A percentile compares a stretch with the other conserved stretches of the same genome.
These are phyloP conservation scores for Speoplatyrhinus poulsoni DNA, from an alignment of 2,113 vertebrate species.

Conservation along the genomic window DNA sequence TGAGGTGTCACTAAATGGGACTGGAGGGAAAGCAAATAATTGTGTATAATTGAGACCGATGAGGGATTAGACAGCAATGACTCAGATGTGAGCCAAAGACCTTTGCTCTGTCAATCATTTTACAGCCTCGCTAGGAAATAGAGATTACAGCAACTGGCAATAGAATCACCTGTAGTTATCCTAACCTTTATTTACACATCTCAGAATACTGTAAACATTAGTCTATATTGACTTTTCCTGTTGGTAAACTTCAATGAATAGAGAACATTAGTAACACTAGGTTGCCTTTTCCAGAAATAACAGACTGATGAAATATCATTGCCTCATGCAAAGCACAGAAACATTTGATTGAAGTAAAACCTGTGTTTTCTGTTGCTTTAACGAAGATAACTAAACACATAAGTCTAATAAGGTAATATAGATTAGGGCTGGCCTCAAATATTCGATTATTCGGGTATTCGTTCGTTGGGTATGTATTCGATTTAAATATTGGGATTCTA, in stretches of 20 bases:
- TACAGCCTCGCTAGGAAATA: conserved; percentile 9
- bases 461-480: no score
- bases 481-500: no score
- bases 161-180: conserved; percentile 27
- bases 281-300: no score
- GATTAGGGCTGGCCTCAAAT: no score
- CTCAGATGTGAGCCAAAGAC: conserved; percentile 62
- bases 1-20: conserved; percentile 16
- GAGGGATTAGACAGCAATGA: conserved; percentile 58
- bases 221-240: no score
- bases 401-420: background rate
- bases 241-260: no score
- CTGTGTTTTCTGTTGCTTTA: background rate
- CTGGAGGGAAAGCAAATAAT: conserved; percentile 19
- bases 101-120: conserved; percentile 69
- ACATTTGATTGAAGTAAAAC: background rate
- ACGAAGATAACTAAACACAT: background rate
- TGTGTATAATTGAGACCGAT: conserved; percentile 32
- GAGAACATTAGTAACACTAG: no score
- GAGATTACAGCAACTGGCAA: conserved; percentile 25
- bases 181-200: conserved; percentile 3
- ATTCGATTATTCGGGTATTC: no score
- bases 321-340: no score
- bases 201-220: no score
- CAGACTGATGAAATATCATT: conserved; percentile 1